Percentiles rank a stretch among this genome's conserved stretches.
These are phyloP conservation scores for Muntiacus reevesi DNA, from an alignment of 2,113 vertebrate species.

Conservation along the genomic window DNA sequence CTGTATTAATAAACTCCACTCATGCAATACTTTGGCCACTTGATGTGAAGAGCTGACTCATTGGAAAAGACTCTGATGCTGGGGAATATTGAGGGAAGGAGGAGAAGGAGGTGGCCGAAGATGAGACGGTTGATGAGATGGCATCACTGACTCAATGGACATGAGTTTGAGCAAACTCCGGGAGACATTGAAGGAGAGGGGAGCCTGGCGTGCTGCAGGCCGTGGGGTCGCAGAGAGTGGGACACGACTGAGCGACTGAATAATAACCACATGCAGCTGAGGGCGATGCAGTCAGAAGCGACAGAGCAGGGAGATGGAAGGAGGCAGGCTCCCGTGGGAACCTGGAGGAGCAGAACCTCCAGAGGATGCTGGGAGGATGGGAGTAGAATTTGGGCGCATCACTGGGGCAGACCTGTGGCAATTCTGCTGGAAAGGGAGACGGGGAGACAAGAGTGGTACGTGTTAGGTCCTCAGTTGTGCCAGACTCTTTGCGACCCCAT, in stretches of 20 bases:
- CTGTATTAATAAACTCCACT: neutral
- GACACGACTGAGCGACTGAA: neutral
- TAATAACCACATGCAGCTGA: neutral
- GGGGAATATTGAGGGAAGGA: neutral
- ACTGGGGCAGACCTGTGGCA: neutral
- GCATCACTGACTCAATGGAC: neutral
- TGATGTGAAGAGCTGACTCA: neutral
- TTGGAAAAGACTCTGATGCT: neutral
- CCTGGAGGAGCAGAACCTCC: neutral
- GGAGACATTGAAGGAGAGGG: neutral
- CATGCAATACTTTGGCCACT: neutral
- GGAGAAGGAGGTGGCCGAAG: neutral
- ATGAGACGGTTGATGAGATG: neutral
- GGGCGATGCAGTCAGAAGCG: neutral
- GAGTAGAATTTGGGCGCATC: neutral
- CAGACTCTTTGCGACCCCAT: neutral
- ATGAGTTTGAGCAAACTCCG: neutral
- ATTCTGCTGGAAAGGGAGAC: neutral
- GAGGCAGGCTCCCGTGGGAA: neutral
- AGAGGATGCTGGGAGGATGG: neutral
- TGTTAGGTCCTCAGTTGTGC: neutral
- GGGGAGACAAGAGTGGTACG: accelerated
- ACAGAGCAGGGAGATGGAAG: neutral
- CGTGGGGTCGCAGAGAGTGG: no score
- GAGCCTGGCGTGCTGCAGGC: neutral